Evolutionary conservation across 1,140 invertebrate genomes (phyloP).

Genomic region (Aricia agestis): DNA sequence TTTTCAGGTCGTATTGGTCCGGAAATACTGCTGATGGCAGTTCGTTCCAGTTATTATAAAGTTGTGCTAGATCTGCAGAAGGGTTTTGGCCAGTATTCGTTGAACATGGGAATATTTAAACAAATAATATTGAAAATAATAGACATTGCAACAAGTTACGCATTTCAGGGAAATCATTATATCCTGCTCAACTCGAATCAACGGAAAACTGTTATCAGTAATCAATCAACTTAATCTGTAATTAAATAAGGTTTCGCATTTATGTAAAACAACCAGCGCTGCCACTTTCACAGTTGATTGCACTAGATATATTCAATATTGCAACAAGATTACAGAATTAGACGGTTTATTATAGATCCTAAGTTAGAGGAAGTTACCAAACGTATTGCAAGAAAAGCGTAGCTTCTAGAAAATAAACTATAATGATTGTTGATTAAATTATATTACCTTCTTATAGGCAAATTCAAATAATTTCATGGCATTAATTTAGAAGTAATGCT

Average conservation of each 20-base stretch:
- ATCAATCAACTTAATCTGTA: constrained; percentile 12
- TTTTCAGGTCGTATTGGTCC: too few relatives aligned
- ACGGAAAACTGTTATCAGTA: constrained; percentile 8
- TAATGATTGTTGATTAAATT: background rate
- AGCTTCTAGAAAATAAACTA: constrained; percentile 1
- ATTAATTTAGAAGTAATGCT: background rate
- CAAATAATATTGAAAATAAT: background rate
- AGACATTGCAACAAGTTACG: background rate
- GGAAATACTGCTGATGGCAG: too few relatives aligned
- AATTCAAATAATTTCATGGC: background rate
- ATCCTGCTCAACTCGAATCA: background rate
- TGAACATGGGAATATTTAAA: background rate
- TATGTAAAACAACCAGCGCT: constrained; percentile 35
- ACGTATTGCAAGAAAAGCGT: constrained; percentile 8
- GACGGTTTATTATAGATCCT: constrained; percentile 32
- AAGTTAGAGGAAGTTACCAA: constrained; percentile 45
- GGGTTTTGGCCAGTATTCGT: too few relatives aligned
- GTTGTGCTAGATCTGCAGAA: too few relatives aligned
- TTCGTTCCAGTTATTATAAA: too few relatives aligned
- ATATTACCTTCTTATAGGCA: background rate
- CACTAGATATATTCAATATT: constrained; percentile 39
- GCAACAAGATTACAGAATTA: constrained; percentile 50
- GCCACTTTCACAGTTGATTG: constrained; percentile 48
- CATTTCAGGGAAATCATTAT: constrained; percentile 2
- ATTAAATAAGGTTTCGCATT: constrained; percentile 35